Evolutionary conservation across 2,113 vertebrate species (phyloP).

Genomic region (Sprattus sprattus): DNA sequence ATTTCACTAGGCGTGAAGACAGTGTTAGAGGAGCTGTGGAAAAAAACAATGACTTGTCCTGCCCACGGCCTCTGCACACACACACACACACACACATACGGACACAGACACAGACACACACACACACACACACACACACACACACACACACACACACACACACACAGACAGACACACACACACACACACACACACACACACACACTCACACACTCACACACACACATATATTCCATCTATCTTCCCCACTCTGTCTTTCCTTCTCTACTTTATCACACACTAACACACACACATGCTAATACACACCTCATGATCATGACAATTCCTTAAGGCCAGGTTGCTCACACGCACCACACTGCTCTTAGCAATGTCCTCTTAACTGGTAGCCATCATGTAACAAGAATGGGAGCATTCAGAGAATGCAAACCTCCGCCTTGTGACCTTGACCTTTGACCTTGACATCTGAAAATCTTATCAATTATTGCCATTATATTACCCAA

Average conservation of each 20-base stretch:
- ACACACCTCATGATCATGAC: neutral
- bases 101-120: neutral
- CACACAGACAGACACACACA: slow-evolving; percentile 14
- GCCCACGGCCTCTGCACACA: neutral
- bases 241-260: no score
- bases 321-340: no score
- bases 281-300: neutral
- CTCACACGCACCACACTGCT: no score
- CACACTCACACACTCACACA: neutral
- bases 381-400: no score
- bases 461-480: no score
- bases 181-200: neutral
- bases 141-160: neutral
- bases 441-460: no score
- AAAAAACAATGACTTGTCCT: neutral
- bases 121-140: slow-evolving; percentile 15
- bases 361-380: neutral
- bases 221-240: neutral
- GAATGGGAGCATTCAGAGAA: no score
- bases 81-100: neutral
- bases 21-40: neutral
- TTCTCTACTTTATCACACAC: no score
- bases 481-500: no score
- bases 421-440: no score
- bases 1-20: neutral